These are phyloP conservation scores for Hydra vulgaris DNA, from an alignment of 30 jellyfish, hydroid and myxozoan genomes.

Conservation along the genomic window DNA sequence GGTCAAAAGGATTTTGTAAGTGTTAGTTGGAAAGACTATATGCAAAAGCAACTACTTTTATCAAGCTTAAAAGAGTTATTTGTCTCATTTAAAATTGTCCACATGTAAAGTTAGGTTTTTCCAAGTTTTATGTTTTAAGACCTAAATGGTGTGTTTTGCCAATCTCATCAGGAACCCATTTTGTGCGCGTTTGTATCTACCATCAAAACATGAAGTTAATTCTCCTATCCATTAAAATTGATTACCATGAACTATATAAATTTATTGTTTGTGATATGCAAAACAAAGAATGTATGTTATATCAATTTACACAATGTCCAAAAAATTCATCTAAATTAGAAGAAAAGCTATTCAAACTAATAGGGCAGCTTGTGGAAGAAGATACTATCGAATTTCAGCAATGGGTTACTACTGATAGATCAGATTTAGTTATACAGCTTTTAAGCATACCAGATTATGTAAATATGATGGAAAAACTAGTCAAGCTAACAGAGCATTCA, in stretches of 20 bases:
- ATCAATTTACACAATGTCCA: constrained; percentile 49
- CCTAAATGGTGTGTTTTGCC: constrained; percentile 65
- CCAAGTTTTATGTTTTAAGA: constrained; percentile 36
- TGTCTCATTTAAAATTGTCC: no score
- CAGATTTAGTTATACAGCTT: constrained; percentile 15
- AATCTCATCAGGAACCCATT: constrained; percentile 69
- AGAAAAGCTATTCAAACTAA: no score
- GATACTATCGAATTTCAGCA: no score
- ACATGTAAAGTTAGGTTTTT: no score
- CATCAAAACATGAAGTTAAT: constrained; percentile 37
- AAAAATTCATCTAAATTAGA: background rate
- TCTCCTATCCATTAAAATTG: no score
- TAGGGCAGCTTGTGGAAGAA: no score
- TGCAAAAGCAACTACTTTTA: no score
- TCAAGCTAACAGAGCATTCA: constrained; percentile 41
- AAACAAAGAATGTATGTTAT: constrained; percentile 49
- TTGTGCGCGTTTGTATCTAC: constrained; percentile 66
- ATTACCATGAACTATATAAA: no score
- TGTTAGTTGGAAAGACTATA: no score
- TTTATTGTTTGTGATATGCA: constrained; percentile 25
- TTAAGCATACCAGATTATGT: constrained; percentile 22
- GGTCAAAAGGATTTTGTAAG: no score
- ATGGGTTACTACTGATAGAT: constrained; percentile 52
- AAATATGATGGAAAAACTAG: constrained; percentile 18
- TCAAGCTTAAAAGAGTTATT: no score